phyloP scores from a whole-genome alignment of 2,113 vertebrate species.

The Ptilonorhynchus violaceus region DNA sequence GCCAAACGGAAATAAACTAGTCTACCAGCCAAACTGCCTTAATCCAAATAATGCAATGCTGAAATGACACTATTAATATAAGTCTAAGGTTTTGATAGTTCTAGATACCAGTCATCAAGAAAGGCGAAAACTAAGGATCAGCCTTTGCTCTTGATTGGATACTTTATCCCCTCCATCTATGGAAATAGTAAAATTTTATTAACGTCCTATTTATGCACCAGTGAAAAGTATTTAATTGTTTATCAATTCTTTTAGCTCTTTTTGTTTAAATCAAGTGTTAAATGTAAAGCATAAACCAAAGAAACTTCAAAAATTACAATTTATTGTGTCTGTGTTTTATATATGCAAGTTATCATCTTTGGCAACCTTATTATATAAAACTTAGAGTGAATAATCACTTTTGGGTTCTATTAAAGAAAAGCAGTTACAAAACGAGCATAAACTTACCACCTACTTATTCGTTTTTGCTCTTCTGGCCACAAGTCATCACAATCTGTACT shows the following conservation, averaged over 20 bases:
- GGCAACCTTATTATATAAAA: background rate
- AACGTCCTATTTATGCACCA: background rate
- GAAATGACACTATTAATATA: background rate
- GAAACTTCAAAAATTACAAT: background rate
- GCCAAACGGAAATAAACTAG: background rate
- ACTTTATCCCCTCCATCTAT: background rate
- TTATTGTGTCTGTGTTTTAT: background rate
- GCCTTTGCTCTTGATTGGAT: background rate
- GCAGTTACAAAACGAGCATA: background rate
- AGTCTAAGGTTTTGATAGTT: background rate
- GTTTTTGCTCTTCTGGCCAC: background rate
- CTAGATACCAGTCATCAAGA: background rate
- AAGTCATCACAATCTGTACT: background rate
- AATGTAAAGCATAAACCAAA: background rate
- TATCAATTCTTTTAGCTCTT: background rate
- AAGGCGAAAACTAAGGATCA: background rate
- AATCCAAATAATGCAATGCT: background rate
- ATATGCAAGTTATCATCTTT: background rate
- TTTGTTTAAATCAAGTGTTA: background rate
- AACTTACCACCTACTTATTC: background rate
- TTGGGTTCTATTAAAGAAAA: background rate
- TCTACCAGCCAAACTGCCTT: background rate
- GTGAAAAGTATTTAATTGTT: background rate
- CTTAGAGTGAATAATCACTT: background rate
- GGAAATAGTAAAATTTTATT: background rate